Conservation (phyloP, 30 jellyfish, hydroid and myxozoan species). For the Calvadosia cruxmelitensis region DNA sequence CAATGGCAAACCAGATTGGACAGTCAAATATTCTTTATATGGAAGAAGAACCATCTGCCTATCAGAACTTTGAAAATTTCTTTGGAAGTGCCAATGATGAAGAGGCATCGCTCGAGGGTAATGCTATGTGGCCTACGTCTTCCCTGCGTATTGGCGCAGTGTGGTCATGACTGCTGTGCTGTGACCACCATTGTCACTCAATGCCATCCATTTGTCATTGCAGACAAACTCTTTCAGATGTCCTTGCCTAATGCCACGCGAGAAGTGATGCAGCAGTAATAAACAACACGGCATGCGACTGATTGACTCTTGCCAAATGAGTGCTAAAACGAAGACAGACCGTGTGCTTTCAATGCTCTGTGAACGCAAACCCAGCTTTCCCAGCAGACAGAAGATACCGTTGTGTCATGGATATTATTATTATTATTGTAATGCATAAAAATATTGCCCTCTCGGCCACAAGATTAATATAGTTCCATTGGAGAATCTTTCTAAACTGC, state of each 20-base stretch:
- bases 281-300: too few species aligned
- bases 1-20: neutral
- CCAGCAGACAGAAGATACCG: too few species aligned
- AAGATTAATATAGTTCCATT: too few species aligned
- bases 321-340: too few species aligned
- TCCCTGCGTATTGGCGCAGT: neutral
- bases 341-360: too few species aligned
- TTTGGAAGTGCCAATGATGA: neutral
- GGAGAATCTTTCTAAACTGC: too few species aligned
- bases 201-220: neutral
- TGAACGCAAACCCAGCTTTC: too few species aligned
- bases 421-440: too few species aligned
- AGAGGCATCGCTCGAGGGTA: neutral
- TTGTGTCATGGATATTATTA: too few species aligned
- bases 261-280: neutral
- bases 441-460: too few species aligned
- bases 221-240: constrained; percentile 63
- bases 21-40: neutral
- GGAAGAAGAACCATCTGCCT: neutral
- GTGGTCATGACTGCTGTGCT: neutral
- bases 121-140: neutral
- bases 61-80: neutral
- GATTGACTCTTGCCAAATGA: too few species aligned
- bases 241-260: constrained; percentile 4
- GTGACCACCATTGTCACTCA: neutral